Conservation (phyloP, 2,797 vertebrate genomes). For the Rhinoraja longicauda region DNA sequence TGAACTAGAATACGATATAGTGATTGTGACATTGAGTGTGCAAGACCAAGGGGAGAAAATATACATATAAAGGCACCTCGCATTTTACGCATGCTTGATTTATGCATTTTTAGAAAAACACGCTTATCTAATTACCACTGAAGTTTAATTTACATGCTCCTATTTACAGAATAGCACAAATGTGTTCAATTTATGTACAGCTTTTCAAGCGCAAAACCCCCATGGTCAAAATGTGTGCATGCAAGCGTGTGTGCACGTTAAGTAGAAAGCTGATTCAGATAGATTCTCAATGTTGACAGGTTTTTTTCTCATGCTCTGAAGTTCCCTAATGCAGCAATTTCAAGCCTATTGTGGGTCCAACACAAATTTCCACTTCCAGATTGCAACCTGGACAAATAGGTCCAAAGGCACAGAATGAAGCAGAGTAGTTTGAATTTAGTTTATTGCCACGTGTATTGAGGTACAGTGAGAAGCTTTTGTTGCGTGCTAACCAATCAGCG, state of each 20-base stretch:
- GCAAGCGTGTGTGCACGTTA: too few relatives aligned
- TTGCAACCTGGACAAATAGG: neutral
- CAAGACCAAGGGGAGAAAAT: neutral
- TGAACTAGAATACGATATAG: neutral
- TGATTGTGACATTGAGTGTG: neutral
- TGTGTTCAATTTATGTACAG: too few relatives aligned
- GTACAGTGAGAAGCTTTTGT: too few relatives aligned
- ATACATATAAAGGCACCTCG: neutral
- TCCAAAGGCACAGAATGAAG: neutral
- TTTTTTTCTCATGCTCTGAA: neutral
- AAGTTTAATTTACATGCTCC: too few relatives aligned
- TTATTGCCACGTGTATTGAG: too few relatives aligned
- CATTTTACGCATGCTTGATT: too few relatives aligned
- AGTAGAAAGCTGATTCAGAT: neutral
- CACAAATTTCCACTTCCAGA: neutral
- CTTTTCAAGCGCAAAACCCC: too few relatives aligned
- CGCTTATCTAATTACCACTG: too few relatives aligned
- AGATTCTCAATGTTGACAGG: neutral
- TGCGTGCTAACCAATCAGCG: too few relatives aligned
- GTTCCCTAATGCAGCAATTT: neutral
- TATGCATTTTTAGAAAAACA: too few relatives aligned
- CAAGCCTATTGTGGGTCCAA: neutral
- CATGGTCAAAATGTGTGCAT: too few relatives aligned
- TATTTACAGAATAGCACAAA: too few relatives aligned
- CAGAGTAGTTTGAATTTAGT: neutral